Conservation (phyloP, 2,888 invertebrate species). For the Drosophila niveifrons region DNA sequence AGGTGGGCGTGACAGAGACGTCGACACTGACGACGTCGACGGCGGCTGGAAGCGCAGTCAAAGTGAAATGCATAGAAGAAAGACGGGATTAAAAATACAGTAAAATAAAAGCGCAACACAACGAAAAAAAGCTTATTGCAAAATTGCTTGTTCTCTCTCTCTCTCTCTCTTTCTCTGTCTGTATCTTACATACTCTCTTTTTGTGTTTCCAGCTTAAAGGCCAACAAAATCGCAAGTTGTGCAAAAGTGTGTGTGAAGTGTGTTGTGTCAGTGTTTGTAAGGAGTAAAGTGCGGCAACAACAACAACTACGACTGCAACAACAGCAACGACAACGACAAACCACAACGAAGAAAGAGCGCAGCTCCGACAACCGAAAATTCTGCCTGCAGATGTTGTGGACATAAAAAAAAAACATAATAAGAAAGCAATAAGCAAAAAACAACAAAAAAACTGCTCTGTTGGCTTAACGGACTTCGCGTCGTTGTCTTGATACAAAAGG, state of each 20-base stretch:
- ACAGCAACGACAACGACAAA: constrained; percentile 36
- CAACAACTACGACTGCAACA: constrained; percentile 17
- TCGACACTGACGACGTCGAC: constrained; percentile 1
- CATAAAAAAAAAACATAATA: constrained; percentile 45
- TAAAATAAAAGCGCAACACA: constrained; percentile 40
- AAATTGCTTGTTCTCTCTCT: constrained; percentile 52
- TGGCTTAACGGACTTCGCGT: constrained; percentile 47
- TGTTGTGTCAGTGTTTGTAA: constrained; percentile 22
- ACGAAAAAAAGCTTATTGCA: constrained; percentile 34
- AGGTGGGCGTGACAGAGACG: constrained; percentile 53
- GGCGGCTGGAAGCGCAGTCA: constrained; percentile 37
- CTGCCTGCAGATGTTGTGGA: constrained; percentile 52
- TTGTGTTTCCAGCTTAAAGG: constrained; percentile 52
- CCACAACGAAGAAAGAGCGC: constrained; percentile 36
- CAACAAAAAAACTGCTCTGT: constrained; percentile 37
- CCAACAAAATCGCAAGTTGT: constrained; percentile 47
- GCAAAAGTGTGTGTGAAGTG: constrained; percentile 14
- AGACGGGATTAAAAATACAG: constrained; percentile 54
- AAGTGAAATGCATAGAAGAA: constrained; percentile 57
- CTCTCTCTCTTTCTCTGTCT: constrained; percentile 31
- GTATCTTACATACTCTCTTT: constrained; percentile 2
- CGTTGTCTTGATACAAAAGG: constrained; percentile 41
- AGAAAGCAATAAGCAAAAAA: constrained; percentile 46
- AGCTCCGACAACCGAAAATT: constrained; percentile 33
- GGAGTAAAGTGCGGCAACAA: constrained; percentile 40